A percentile compares a stretch with the other conserved stretches of the same genome.
phyloP scores from a whole-genome alignment of 2,797 vertebrate species.

The Okamejei kenojei region DNA sequence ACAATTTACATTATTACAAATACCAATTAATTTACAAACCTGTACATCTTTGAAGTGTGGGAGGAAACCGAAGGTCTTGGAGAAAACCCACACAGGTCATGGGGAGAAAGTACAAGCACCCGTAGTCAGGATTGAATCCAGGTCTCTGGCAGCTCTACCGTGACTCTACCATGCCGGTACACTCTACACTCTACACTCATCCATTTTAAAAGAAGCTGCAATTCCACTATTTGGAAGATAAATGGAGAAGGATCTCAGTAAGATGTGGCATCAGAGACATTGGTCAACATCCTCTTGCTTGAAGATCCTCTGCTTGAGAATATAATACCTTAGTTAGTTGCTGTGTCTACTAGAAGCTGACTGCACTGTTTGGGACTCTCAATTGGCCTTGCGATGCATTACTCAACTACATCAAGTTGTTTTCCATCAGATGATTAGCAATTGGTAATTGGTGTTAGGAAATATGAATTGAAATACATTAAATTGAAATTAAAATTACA shows the following conservation, averaged over 20 bases:
- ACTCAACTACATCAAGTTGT: not conserved
- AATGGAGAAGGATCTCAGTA: not conserved
- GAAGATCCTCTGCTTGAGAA: not conserved
- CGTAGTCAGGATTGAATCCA: too few relatives aligned
- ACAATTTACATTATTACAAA: too few relatives aligned
- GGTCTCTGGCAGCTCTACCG: too few relatives aligned
- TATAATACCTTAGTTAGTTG: not conserved
- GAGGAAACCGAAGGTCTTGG: too few relatives aligned
- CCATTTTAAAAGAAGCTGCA: not conserved
- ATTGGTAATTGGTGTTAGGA: not conserved
- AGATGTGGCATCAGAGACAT: not conserved
- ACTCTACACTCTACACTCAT: not conserved
- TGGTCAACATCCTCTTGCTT: not conserved
- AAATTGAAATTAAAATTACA: too few relatives aligned
- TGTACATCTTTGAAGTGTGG: too few relatives aligned
- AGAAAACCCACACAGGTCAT: too few relatives aligned
- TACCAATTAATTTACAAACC: too few relatives aligned
- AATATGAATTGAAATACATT: too few relatives aligned
- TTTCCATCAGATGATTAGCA: not conserved
- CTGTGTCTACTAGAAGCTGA: not conserved
- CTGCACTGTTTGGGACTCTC: not conserved
- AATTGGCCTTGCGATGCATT: not conserved
- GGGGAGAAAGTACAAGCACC: too few relatives aligned
- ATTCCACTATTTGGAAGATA: not conserved
- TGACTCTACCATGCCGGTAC: too few relatives aligned